Base-by-base conservation (phyloP, 1,140 invertebrate species). In the Parasteatoda tepidariorum region DNA sequence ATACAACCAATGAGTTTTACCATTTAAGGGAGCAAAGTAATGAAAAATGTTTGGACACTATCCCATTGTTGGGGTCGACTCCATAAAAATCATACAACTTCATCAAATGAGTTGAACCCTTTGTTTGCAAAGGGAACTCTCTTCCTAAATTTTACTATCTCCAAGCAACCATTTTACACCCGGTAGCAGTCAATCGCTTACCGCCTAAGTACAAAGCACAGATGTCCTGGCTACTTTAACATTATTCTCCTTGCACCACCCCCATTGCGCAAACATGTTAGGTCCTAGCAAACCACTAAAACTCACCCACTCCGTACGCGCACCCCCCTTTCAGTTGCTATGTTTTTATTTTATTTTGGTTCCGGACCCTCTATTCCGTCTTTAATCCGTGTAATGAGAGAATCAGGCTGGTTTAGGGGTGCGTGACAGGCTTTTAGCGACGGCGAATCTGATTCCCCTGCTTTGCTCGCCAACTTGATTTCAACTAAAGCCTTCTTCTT, bases 371-470 rank as follows among this genome's bases (percentile, higher is more conserved):
- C 57, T 67, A 71, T 48, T 70, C 78, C 71, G 78, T 70, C 78
- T 82, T 82, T 83, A 83, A 83, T 83, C 81, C 81, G 59, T 83
- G 68, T 83, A 83, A 83, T 83, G 81, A 83, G 81, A 73, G 81
- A 73, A 55, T 83, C 81, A 83, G 70, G 26, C 78, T 38, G 57
- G 33, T 82, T 82, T 82, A 74, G 81, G 81, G 81, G 70, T 83
- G 68, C 78, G 78, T 82, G 78, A 82, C 78, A 82, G 62, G 78
- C 78, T 82, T 71, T 71, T 82, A 82, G 66, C 61, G 48, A 41
- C 48, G 41, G 41, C n/a, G 64, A 79, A 68, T 67, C 76, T 68
- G 76, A 61, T 76, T 55, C 38, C 48, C 41, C 64, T 48, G 62
- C 26, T 34, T 54, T 79, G 15, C 28, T 18, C 76, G 64, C 76